Percentiles rank a stretch among this genome's conserved stretches.
Evolutionary conservation across 2,888 invertebrate species (phyloP).

Genomic region (Calameuta filiformis): DNA sequence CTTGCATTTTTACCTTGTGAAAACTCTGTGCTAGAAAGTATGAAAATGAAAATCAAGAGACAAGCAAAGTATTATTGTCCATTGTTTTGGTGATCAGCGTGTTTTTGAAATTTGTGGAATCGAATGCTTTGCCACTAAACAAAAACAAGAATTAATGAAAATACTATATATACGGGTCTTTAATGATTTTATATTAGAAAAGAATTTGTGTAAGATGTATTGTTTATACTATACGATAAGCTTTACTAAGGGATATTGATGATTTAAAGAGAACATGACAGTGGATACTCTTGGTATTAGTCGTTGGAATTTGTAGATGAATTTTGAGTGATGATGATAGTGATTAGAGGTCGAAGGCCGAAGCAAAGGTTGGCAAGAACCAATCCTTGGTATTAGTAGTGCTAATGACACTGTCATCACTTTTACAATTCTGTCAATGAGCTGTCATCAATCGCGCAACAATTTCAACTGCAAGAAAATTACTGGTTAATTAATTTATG

Average conservation of each 20-base stretch:
- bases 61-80: not conserved
- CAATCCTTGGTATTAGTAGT: not conserved
- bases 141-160: not conserved
- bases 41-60: not conserved
- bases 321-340: not conserved
- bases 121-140: not conserved
- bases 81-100: not conserved
- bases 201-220: conserved; percentile 8
- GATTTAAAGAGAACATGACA: not conserved
- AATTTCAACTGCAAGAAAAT: not conserved
- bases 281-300: not conserved
- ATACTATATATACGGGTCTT: conserved; percentile 14
- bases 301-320: not conserved
- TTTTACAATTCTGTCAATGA: not conserved
- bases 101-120: not conserved
- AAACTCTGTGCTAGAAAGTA: not conserved
- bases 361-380: not conserved
- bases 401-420: not conserved
- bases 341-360: not conserved
- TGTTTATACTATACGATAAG: not conserved
- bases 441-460: not conserved
- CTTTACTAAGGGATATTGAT: not conserved
- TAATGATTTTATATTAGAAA: conserved; percentile 17
- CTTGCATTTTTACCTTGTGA: not conserved
- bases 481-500: not conserved